These are phyloP conservation scores for Tenodera sinensis DNA, from an alignment of 2,888 invertebrate genomes.

Conservation along the genomic window DNA sequence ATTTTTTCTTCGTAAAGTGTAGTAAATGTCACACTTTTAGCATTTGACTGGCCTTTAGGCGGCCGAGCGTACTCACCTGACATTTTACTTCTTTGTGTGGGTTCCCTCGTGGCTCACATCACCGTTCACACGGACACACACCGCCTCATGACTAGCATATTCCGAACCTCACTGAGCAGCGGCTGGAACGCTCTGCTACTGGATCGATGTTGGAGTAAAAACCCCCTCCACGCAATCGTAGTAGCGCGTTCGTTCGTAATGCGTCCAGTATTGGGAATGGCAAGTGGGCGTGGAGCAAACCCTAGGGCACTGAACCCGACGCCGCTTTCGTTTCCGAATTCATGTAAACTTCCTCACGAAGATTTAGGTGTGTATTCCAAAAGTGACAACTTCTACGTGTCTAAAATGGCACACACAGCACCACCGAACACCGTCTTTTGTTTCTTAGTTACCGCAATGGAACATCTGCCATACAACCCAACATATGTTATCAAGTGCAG, in stretches of 20 bases:
- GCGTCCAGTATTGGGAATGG: not conserved
- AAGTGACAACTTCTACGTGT: too few species aligned
- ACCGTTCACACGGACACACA: not conserved
- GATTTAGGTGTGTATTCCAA: too few species aligned
- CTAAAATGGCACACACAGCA: too few species aligned
- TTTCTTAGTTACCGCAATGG: too few species aligned
- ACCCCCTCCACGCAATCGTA: not conserved
- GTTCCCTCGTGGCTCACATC: not conserved
- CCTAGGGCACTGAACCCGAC: not conserved
- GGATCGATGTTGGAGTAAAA: not conserved
- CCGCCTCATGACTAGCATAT: not conserved
- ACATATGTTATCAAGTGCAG: too few species aligned
- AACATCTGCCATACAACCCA: too few species aligned
- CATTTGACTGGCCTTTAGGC: not conserved
- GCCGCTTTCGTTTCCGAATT: not conserved
- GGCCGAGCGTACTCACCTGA: not conserved
- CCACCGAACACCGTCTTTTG: too few species aligned
- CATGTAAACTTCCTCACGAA: not conserved
- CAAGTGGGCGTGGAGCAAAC: not conserved
- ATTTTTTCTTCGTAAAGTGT: too few species aligned
- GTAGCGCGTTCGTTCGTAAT: not conserved
- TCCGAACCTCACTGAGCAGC: not conserved
- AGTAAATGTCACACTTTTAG: too few species aligned
- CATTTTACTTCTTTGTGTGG: not conserved
- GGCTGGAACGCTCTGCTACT: not conserved